phyloP scores from a whole-genome alignment of 1,140 invertebrate species.

The Atta colombica region DNA sequence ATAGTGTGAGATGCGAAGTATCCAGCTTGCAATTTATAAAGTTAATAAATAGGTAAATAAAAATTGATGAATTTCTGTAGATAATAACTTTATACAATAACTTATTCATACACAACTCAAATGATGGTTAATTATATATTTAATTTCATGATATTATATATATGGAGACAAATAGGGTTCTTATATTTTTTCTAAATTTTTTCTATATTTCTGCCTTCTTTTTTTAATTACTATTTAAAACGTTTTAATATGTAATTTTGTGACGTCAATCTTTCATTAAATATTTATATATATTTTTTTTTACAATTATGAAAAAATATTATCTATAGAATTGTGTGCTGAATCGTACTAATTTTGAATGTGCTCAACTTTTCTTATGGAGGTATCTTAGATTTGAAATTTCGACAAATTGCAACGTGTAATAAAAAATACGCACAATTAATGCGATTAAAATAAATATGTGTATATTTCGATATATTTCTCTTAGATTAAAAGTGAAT shows the following conservation, averaged over 20 bases:
- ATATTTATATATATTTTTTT: not conserved
- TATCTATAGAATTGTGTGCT: not conserved
- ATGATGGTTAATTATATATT: not conserved
- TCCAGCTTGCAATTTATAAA: not conserved
- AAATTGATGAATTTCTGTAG: not conserved
- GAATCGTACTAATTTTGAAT: not conserved
- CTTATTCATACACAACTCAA: not conserved
- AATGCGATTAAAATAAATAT: slow-evolving; percentile 1
- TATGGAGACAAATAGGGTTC: not conserved
- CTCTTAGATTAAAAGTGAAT: not conserved
- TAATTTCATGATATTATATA: not conserved
- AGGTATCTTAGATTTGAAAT: not conserved
- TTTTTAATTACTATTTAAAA: not conserved
- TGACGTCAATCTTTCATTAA: not conserved
- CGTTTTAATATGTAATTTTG: not conserved
- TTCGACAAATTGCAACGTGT: not conserved
- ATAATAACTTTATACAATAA: not conserved
- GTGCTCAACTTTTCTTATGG: not conserved
- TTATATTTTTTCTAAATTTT: not conserved
- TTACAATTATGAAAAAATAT: not conserved
- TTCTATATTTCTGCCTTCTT: not conserved
- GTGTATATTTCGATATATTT: not conserved
- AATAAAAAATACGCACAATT: not conserved
- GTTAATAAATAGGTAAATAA: not conserved
- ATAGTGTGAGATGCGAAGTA: not conserved